phyloP scores from a whole-genome alignment of 2,113 vertebrate genomes.

The Chlorocebus sabaeus region DNA sequence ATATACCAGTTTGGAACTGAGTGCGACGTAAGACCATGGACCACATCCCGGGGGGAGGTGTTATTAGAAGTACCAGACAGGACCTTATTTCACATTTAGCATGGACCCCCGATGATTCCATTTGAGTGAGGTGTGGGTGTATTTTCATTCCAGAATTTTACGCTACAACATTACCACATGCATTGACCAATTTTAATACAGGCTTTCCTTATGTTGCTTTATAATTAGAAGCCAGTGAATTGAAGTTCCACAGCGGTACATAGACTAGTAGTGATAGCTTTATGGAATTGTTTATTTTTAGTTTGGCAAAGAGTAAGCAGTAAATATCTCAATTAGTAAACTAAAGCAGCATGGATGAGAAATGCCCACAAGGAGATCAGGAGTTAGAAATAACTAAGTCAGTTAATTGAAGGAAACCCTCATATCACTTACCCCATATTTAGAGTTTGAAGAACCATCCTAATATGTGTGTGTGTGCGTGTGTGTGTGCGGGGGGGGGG shows the following conservation, averaged over 20 bases:
- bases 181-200: slow-evolving; percentile 58
- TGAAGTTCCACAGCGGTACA: slow-evolving; percentile 67
- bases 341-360: slow-evolving; percentile 74
- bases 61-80: slow-evolving; percentile 47
- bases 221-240: slow-evolving; percentile 69
- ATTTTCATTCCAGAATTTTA: slow-evolving; percentile 65
- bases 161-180: slow-evolving; percentile 39
- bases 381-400: slow-evolving; percentile 54
- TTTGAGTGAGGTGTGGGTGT: slow-evolving; percentile 56
- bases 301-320: slow-evolving; percentile 72
- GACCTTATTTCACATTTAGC: slow-evolving; percentile 58
- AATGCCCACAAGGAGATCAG: slow-evolving; percentile 66
- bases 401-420: slow-evolving; percentile 48
- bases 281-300: slow-evolving; percentile 74
- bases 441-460: neutral
- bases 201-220: slow-evolving; percentile 73
- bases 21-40: slow-evolving; percentile 52
- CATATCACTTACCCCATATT: neutral
- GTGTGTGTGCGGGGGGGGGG: neutral
- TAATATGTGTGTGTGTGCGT: neutral
- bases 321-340: slow-evolving; percentile 73
- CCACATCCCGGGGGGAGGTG: slow-evolving; percentile 26
- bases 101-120: slow-evolving; percentile 54
- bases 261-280: slow-evolving; percentile 62
- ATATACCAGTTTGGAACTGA: slow-evolving; percentile 48